phyloP scores from a whole-genome alignment of 1,140 invertebrate genomes.

The Neotoxoptera formosana region DNA sequence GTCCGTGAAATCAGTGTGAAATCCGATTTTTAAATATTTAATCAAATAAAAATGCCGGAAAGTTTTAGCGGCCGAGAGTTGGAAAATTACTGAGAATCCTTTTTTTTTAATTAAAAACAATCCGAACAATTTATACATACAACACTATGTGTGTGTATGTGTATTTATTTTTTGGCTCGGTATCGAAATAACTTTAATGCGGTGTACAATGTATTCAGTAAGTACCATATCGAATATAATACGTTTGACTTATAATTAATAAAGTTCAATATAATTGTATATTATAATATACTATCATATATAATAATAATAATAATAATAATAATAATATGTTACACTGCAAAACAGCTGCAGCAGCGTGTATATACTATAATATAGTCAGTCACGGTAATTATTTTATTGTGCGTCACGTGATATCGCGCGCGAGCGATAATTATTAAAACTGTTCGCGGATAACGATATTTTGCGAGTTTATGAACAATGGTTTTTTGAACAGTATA shows the following conservation, averaged over 20 bases:
- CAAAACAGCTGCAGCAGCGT: background rate
- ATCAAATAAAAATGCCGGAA: slow-evolving; percentile 6
- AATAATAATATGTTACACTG: background rate
- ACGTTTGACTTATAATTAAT: background rate
- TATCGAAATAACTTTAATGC: background rate
- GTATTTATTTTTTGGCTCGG: background rate
- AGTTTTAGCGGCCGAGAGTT: background rate
- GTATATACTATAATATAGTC: too few species aligned
- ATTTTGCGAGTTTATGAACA: background rate
- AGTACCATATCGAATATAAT: background rate
- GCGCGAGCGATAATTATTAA: background rate
- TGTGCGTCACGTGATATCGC: background rate
- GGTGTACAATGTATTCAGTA: background rate
- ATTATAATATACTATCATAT: background rate
- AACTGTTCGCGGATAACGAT: background rate
- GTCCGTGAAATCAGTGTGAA: background rate
- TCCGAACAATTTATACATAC: background rate
- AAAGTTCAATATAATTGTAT: background rate
- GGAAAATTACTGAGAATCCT: slow-evolving; percentile 8
- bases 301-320: too few species aligned
- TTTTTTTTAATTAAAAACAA: slow-evolving; percentile 19
- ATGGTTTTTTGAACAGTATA: background rate
- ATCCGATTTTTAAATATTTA: slow-evolving; percentile 6
- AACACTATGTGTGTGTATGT: background rate
- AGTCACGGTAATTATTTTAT: background rate